phyloP scores from a whole-genome alignment of 1,140 invertebrate genomes.

The Orius laevigatus region DNA sequence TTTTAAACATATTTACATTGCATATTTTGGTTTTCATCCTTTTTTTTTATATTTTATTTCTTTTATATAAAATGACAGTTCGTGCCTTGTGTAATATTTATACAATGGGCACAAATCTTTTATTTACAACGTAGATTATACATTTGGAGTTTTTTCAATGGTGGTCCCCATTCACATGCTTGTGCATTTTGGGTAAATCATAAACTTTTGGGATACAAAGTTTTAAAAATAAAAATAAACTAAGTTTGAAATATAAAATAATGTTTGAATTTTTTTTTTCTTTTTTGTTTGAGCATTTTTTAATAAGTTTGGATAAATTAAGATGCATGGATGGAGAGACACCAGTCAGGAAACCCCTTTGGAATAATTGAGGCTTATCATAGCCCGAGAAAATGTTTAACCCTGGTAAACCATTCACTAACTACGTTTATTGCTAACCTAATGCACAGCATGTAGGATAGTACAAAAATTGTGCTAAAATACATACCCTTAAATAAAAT shows the following conservation, averaged over 20 bases:
- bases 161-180: slow-evolving; percentile 14
- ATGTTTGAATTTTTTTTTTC: background rate
- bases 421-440: slow-evolving; percentile 17
- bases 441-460: slow-evolving; percentile 16
- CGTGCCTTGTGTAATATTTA: slow-evolving; percentile 7
- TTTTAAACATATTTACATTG: slow-evolving; percentile 5
- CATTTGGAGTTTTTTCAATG: slow-evolving; percentile 13
- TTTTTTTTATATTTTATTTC: background rate
- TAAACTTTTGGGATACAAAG: background rate
- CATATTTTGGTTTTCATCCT: background rate
- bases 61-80: slow-evolving; percentile 2
- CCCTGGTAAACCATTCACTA: slow-evolving; percentile 17
- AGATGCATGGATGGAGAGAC: slow-evolving; percentile 12
- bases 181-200: background rate
- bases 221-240: background rate
- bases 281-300: background rate
- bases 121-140: slow-evolving; percentile 13
- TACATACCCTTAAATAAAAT: too few relatives aligned
- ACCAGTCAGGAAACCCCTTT: slow-evolving; percentile 9
- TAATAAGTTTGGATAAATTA: background rate
- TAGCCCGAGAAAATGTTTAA: slow-evolving; percentile 4
- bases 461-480: slow-evolving; percentile 15
- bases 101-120: slow-evolving; percentile 12
- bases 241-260: background rate
- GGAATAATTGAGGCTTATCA: slow-evolving; percentile 15